Conservation (phyloP, 2,797 vertebrate genomes). For the Crocidura indochinensis region DNA sequence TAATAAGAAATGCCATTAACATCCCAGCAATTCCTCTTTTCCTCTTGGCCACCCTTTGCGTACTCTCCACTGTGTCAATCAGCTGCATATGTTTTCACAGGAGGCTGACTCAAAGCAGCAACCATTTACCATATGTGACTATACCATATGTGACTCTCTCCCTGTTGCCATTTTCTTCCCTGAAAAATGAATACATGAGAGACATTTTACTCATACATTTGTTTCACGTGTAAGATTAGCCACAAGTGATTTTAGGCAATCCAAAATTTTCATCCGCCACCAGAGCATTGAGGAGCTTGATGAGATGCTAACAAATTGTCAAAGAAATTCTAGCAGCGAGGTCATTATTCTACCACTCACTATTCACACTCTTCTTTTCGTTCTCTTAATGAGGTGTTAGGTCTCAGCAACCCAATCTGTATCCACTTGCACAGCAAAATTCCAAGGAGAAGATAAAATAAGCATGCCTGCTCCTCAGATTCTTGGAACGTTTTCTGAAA, state of each 20-base stretch:
- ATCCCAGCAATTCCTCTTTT: not conserved
- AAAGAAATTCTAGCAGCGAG: constrained; percentile 16
- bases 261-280: not conserved
- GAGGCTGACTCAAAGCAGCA: constrained; percentile 56
- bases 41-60: constrained; percentile 21
- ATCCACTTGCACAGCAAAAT: constrained; percentile 13
- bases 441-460: not conserved
- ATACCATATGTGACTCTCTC: constrained; percentile 25
- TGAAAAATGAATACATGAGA: constrained; percentile 28
- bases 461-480: not conserved
- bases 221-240: constrained; percentile 10
- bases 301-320: constrained; percentile 47
- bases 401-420: not conserved
- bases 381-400: constrained; percentile 33
- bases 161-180: constrained; percentile 38
- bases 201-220: constrained; percentile 23
- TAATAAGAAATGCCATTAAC: not conserved
- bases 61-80: constrained; percentile 23
- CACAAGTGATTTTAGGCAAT: not conserved
- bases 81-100: constrained; percentile 74
- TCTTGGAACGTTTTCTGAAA: constrained; percentile 34
- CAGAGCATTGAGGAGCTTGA: constrained; percentile 15
- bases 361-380: constrained; percentile 28
- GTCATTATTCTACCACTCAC: not conserved
- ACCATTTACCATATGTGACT: constrained; percentile 46